Evolutionary conservation across 2,797 vertebrate genomes (phyloP).

Genomic region (Carcharodon carcharias): DNA sequence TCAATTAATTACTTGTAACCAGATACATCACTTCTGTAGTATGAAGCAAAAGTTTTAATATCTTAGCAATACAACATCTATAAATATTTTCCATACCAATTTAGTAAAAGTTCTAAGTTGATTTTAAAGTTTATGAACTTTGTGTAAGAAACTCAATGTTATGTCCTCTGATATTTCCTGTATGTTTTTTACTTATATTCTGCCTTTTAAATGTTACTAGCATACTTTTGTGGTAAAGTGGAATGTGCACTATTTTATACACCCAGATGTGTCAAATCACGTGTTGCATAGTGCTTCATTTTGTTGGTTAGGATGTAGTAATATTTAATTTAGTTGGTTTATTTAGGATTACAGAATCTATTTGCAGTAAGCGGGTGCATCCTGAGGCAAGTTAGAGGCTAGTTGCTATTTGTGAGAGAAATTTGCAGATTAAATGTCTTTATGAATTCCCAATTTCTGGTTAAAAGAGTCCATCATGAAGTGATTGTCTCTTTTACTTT

Average conservation of each 20-base stretch:
- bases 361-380: background rate
- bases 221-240: background rate
- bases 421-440: background rate
- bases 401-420: background rate
- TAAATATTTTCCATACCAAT: background rate
- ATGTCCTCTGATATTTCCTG: background rate
- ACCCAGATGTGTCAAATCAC: background rate
- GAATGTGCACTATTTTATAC: background rate
- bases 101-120: background rate
- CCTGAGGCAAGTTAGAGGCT: background rate
- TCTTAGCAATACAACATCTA: background rate
- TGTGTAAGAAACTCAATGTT: no score
- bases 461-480: background rate
- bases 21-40: background rate
- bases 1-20: background rate
- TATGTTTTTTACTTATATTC: background rate
- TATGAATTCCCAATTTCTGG: background rate
- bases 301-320: background rate
- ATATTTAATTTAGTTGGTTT: background rate
- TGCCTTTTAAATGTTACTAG: background rate
- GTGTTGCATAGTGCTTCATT: background rate
- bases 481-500: background rate
- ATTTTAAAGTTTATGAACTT: background rate
- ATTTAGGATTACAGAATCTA: background rate
- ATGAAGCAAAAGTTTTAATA: background rate